A percentile compares a stretch with the other conserved stretches of the same genome.
These are phyloP conservation scores for Cantharis flavilabris DNA, from an alignment of 2,888 invertebrate species.

Conservation along the genomic window DNA sequence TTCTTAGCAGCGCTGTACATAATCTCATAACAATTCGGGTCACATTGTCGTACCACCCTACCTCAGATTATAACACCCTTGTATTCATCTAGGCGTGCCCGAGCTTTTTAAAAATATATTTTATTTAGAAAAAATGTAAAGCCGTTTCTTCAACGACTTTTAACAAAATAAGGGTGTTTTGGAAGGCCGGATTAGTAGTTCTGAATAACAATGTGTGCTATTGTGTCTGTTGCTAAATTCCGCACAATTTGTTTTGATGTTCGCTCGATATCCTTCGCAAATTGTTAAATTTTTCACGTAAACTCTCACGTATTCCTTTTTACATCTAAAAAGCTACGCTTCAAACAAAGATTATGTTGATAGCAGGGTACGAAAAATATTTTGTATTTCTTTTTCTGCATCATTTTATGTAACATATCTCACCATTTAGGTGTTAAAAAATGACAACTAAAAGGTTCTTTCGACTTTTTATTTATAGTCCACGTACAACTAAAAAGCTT, in stretches of 20 bases:
- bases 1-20: slow-evolving; percentile 37
- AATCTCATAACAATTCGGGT: slow-evolving; percentile 40
- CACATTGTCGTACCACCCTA: slow-evolving; percentile 31
- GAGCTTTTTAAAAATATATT: slow-evolving; percentile 16
- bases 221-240: slow-evolving; percentile 33
- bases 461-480: background rate
- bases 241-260: slow-evolving; percentile 37
- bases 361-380: slow-evolving; percentile 11
- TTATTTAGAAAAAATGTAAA: slow-evolving; percentile 30
- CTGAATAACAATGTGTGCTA: slow-evolving; percentile 32
- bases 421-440: slow-evolving; percentile 19
- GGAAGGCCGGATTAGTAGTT: slow-evolving; percentile 29
- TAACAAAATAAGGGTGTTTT: slow-evolving; percentile 30
- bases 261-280: slow-evolving; percentile 37
- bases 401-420: slow-evolving; percentile 25
- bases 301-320: slow-evolving; percentile 27
- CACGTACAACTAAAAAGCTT: background rate
- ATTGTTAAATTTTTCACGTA: slow-evolving; percentile 37
- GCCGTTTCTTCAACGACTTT: slow-evolving; percentile 26
- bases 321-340: slow-evolving; percentile 24
- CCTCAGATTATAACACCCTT: slow-evolving; percentile 37
- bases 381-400: slow-evolving; percentile 12
- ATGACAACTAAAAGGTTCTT: slow-evolving; percentile 7
- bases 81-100: slow-evolving; percentile 17
- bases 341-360: slow-evolving; percentile 27